Evolutionary conservation across 2,888 invertebrate genomes (phyloP).

Genomic region (Chrysolina haemoptera): DNA sequence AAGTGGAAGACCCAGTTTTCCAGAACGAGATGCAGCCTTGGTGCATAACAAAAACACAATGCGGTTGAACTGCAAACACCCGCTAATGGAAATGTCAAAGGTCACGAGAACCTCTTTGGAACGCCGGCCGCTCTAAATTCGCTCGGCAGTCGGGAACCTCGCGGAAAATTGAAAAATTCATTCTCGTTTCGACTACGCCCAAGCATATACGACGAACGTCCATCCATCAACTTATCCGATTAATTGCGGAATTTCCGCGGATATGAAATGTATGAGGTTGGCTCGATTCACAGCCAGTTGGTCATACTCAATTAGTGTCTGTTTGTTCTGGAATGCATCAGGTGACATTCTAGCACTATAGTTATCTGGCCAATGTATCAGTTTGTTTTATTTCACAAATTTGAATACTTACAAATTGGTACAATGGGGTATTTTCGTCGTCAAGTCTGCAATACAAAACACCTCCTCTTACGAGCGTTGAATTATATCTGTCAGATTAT

Average conservation of each 20-base stretch:
- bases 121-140: background rate
- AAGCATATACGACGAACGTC: too few species aligned
- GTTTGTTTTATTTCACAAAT: too few species aligned
- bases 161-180: background rate
- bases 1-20: background rate
- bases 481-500: too few species aligned
- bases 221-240: background rate
- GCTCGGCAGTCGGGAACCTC: background rate
- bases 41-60: background rate
- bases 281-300: background rate
- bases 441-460: too few species aligned
- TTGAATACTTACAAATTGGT: too few species aligned
- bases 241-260: background rate
- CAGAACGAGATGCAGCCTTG: background rate
- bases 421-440: too few species aligned
- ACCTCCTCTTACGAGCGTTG: too few species aligned
- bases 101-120: background rate
- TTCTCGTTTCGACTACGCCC: background rate
- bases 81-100: background rate
- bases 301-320: background rate
- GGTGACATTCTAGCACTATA: too few species aligned
- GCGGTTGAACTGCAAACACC: background rate
- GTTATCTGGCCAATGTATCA: too few species aligned
- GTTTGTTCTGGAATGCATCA: too few species aligned
- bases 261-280: background rate